Conservation (phyloP, 2,797 vertebrate species). For the Lagocephalus sceleratus region DNA sequence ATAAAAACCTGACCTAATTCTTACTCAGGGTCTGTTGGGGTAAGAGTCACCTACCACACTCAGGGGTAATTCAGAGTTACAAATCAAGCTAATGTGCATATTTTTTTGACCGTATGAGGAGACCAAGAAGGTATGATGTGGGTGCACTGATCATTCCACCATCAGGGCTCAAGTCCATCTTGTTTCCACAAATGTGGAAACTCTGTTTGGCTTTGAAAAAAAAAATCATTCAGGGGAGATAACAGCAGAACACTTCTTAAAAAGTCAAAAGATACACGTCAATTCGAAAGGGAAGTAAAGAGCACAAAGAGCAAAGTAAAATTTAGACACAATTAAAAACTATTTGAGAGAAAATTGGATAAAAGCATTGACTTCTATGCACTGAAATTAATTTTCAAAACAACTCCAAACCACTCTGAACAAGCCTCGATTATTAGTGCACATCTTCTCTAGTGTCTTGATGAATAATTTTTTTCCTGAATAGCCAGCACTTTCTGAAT, state of each 20-base stretch:
- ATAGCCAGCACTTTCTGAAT: constrained; percentile 20
- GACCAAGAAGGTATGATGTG: no score
- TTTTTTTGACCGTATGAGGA: no score
- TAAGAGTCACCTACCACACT: no score
- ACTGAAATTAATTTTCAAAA: background rate
- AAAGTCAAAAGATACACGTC: background rate
- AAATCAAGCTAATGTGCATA: no score
- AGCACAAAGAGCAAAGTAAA: no score
- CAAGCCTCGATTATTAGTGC: background rate
- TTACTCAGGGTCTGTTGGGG: background rate
- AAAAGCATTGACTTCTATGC: constrained; percentile 9
- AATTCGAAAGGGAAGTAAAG: background rate
- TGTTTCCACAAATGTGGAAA: no score
- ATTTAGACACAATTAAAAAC: no score
- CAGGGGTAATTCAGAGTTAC: no score
- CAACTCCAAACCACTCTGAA: background rate
- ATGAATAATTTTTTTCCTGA: constrained; percentile 21
- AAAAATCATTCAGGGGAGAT: background rate
- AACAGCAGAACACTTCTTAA: background rate
- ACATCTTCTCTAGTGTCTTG: background rate
- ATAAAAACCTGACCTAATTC: no score
- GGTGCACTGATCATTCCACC: no score
- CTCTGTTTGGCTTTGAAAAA: background rate
- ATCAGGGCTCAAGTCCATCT: no score
- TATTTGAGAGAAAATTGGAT: constrained; percentile 6